Evolutionary conservation across 1,140 invertebrate genomes (phyloP), one percentile per base, ranked within the genome.

Genomic region (Marisa cornuarietis): DNA sequence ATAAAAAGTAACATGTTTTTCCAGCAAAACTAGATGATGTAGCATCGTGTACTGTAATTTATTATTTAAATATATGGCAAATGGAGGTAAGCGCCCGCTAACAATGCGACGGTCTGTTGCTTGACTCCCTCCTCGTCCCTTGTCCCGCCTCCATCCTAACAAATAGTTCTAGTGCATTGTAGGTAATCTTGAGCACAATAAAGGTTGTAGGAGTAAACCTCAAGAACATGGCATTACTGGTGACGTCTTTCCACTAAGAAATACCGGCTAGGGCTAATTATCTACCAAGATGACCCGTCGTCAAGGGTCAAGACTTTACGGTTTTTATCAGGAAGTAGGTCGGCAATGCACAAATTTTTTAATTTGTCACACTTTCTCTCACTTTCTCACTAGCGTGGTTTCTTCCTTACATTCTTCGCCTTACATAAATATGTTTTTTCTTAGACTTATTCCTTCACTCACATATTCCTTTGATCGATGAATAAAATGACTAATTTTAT

Each of bases 381-480:
- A 24, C 66, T 69, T 31, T 69, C 66, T 69, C 66, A 24, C 66
- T 69, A 22, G n/a, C 66, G n/a, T 31, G n/a, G 22, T 69, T 31
- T 69, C 66, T 69, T 31, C 31, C 66, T 69, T 31, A 24, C 66
- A 24, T 31, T 69, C 66, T 71, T 11, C 52, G 9, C 52, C 14
- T 31, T 71, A 16, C 52, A 51, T 71, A 51, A 20, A 51, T 71
- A 51, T 42, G 69, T 71, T 31, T 71, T 31, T 42, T 31, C 26
- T 31, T 71, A 26, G 20, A 49, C 18, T 16, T 16, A 49, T 10
- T 6, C 9, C 14, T 9, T 14, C 9, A 51, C n/a, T n/a, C n/a
- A n/a, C n/a, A n/a, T n/a, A n/a, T n/a, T n/a, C n/a, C n/a, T n/a
- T n/a, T n/a, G n/a, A n/a, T n/a, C n/a, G n/a, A n/a, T n/a, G n/a